These are phyloP conservation scores for Hypotaenidia philippensis DNA, from an alignment of 2,797 vertebrate species.

Conservation along the genomic window DNA sequence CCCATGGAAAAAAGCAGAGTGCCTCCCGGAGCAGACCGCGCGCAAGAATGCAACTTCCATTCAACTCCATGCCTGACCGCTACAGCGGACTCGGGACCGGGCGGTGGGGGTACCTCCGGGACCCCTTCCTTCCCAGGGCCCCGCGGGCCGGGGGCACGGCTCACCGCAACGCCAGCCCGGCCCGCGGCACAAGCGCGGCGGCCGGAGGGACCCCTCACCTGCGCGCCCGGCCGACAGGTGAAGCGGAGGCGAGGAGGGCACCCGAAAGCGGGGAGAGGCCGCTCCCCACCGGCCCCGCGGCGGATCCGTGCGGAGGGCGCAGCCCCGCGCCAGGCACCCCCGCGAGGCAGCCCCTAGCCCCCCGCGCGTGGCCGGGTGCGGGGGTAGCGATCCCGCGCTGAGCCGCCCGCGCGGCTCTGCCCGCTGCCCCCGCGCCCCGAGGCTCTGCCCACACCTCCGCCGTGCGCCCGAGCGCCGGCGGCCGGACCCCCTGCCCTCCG, in stretches of 20 bases:
- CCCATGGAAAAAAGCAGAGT: slow-evolving; percentile 64
- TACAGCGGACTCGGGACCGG: slow-evolving; percentile 54
- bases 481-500: background rate
- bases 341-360: background rate
- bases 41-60: slow-evolving; percentile 75
- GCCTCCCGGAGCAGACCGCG: slow-evolving; percentile 59
- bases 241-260: background rate
- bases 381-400: background rate
- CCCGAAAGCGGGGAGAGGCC: background rate
- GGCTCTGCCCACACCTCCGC: background rate
- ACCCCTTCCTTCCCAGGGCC: slow-evolving; percentile 6
- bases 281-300: background rate
- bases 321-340: background rate
- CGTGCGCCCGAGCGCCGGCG: background rate
- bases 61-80: slow-evolving; percentile 65
- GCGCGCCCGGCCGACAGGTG: slow-evolving; percentile 43
- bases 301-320: rapidly evolving
- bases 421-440: background rate
- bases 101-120: background rate
- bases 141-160: background rate
- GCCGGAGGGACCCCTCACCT: background rate
- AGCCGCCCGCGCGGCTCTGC: background rate
- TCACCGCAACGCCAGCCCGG: background rate
- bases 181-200: background rate
- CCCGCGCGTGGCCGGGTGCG: background rate